phyloP scores from a whole-genome alignment of 2,797 vertebrate species.

The Trachurus trachurus region DNA sequence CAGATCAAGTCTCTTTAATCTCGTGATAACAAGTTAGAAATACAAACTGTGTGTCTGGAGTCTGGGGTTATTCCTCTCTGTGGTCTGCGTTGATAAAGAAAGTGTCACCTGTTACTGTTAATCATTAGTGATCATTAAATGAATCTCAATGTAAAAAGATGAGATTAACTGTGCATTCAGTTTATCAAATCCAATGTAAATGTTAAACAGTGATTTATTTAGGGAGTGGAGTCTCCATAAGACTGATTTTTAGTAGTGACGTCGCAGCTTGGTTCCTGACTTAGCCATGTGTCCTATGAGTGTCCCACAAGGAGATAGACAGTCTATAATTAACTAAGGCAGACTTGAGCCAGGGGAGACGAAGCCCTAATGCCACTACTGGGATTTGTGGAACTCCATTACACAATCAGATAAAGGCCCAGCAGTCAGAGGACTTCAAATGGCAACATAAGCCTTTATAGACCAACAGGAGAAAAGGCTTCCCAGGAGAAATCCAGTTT shows the following conservation, averaged over 20 bases:
- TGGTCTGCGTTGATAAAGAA: not conserved
- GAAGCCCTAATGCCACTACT: constrained; percentile 74
- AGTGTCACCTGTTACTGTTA: not conserved
- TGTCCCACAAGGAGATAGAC: constrained; percentile 77
- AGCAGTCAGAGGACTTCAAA: constrained; percentile 54
- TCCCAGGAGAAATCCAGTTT: not conserved
- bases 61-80: not conserved
- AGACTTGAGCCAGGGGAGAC: constrained; percentile 72
- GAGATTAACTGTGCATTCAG: not conserved
- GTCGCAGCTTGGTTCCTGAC: constrained; percentile 54
- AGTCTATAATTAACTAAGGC: constrained; percentile 79
- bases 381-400: constrained; percentile 83
- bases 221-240: not conserved
- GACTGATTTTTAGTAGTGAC: constrained; percentile 19
- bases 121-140: not conserved
- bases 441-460: constrained; percentile 47
- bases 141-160: accelerated
- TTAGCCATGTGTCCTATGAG: constrained; percentile 56
- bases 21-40: constrained; percentile 18
- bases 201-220: not conserved
- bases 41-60: constrained; percentile 1
- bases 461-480: constrained; percentile 3
- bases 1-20: constrained; percentile 34
- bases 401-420: constrained; percentile 82
- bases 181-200: not conserved